phyloP scores from a whole-genome alignment of 2,113 vertebrate species.

The Pteruthius melanotis region DNA sequence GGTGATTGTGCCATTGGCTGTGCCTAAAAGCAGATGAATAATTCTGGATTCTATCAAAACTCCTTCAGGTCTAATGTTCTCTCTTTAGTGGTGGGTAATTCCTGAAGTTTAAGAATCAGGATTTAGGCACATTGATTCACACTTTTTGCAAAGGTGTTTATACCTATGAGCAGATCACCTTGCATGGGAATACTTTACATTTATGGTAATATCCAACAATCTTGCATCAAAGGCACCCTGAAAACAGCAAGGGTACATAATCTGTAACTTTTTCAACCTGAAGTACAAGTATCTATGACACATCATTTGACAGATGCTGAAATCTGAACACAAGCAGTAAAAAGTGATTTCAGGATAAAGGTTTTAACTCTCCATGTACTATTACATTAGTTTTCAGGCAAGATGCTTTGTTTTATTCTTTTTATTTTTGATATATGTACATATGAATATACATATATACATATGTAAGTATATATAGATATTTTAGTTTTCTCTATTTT shows the following conservation, averaged over 20 bases:
- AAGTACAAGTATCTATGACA: not conserved
- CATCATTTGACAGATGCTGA: not conserved
- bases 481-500: not conserved
- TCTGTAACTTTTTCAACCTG: not conserved
- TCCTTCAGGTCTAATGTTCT: not conserved
- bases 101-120: not conserved
- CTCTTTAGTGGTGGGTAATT: not conserved
- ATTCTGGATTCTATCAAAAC: not conserved
- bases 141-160: not conserved
- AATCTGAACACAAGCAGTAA: not conserved
- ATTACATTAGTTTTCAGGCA: not conserved
- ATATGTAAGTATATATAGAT: not conserved
- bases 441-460: no score
- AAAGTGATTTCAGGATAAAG: not conserved
- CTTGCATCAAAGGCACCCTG: not conserved
- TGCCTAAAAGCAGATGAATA: not conserved
- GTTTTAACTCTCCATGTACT: not conserved
- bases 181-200: not conserved
- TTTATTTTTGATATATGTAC: not conserved
- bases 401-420: accelerated
- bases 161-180: not conserved
- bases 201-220: not conserved
- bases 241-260: not conserved
- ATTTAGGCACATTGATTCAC: not conserved
- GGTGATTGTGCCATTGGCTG: not conserved